Percentiles rank a stretch among this genome's conserved stretches.
Evolutionary conservation across 2,888 invertebrate species (phyloP).

Genomic region (Ligdia adustata): DNA sequence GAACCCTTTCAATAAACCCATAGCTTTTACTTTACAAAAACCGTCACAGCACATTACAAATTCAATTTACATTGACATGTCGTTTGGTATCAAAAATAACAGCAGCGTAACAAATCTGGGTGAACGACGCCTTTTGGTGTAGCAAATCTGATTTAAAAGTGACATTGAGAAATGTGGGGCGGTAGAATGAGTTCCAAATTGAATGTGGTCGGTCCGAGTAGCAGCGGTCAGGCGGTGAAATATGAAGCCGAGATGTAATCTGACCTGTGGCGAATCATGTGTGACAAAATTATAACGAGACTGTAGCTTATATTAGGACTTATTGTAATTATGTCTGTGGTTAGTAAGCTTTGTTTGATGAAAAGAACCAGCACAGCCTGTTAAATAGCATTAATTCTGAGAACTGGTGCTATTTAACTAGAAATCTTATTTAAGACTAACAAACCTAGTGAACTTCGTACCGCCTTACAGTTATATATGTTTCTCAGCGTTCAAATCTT

Average conservation of each 20-base stretch:
- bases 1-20: neutral
- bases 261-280: too few species aligned
- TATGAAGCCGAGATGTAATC: slow-evolving; percentile 28
- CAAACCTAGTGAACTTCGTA: too few species aligned
- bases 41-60: slow-evolving; percentile 2
- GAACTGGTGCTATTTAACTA: too few species aligned
- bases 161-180: slow-evolving; percentile 39
- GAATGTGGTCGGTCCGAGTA: slow-evolving; percentile 31
- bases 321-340: too few species aligned
- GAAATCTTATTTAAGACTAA: too few species aligned
- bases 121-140: slow-evolving; percentile 19
- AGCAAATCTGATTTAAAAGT: slow-evolving; percentile 33
- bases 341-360: too few species aligned
- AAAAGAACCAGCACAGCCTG: too few species aligned
- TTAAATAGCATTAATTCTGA: too few species aligned
- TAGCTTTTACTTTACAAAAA: neutral
- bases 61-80: slow-evolving; percentile 6
- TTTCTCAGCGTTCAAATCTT: too few species aligned
- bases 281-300: too few species aligned
- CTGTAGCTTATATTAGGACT: too few species aligned
- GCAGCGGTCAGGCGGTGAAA: slow-evolving; percentile 22
- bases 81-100: slow-evolving; percentile 7
- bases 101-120: slow-evolving; percentile 24
- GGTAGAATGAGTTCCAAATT: slow-evolving; percentile 34
- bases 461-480: too few species aligned